A percentile compares a stretch with the other conserved stretches of the same genome.
Evolutionary conservation across 1,140 invertebrate species (phyloP).

Genomic region (Nixonia krombeini): DNA sequence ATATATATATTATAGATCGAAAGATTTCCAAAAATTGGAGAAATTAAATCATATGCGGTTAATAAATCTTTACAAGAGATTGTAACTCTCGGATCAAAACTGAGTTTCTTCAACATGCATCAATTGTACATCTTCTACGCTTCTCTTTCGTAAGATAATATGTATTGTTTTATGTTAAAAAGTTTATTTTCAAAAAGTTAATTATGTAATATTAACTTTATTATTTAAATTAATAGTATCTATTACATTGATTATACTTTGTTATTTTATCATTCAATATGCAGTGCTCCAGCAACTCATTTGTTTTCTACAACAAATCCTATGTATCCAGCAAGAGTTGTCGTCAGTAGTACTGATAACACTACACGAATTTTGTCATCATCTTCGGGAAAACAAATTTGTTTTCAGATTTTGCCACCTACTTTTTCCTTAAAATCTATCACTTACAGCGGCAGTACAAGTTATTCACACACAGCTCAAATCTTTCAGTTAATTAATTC

Average conservation of each 20-base stretch:
- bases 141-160: constrained; percentile 39
- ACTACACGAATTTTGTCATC: constrained; percentile 36
- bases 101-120: constrained; percentile 43
- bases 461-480: no score
- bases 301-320: constrained; percentile 36
- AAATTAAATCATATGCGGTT: constrained; percentile 16
- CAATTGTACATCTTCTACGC: constrained; percentile 46
- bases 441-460: constrained; percentile 27
- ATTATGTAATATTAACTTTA: not conserved
- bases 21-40: constrained; percentile 20
- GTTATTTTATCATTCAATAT: not conserved
- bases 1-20: not conserved
- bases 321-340: constrained; percentile 30
- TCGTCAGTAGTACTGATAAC: constrained; percentile 38
- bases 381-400: constrained; percentile 31
- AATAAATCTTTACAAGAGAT: constrained; percentile 21
- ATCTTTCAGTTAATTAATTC: constrained; percentile 7
- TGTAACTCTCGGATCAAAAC: constrained; percentile 23
- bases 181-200: not conserved
- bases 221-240: not conserved
- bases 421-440: constrained; percentile 18
- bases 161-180: not conserved
- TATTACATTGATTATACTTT: constrained; percentile 3
- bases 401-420: constrained; percentile 33
- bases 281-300: constrained; percentile 21